A percentile compares a stretch with the other conserved stretches of the same genome.
Conservation (phyloP, 2,113 vertebrate species). For the Panurus biarmicus region DNA sequence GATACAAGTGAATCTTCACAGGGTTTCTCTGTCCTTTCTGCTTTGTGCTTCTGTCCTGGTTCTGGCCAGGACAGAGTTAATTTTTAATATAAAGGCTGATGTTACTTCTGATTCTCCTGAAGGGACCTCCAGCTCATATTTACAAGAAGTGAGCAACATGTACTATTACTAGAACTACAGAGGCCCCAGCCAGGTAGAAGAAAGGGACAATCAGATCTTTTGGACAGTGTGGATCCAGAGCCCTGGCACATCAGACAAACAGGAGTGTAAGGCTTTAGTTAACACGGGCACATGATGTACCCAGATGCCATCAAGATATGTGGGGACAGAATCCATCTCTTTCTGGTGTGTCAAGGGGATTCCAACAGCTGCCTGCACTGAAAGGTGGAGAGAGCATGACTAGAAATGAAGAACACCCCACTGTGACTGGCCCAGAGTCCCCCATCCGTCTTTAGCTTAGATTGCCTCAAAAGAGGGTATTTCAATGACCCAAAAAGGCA, state of each 20-base stretch:
- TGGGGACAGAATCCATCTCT: neutral
- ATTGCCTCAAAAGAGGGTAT: neutral
- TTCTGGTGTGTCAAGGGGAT: neutral
- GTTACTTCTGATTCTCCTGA: neutral
- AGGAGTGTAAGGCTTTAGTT: neutral
- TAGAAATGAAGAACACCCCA: neutral
- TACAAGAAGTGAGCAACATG: neutral
- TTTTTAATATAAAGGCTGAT: neutral
- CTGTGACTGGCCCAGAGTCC: neutral
- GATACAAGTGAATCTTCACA: neutral
- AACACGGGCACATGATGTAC: fast-evolving
- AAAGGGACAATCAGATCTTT: neutral
- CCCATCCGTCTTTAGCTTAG: fast-evolving
- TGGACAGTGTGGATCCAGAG: neutral
- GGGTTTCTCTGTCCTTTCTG: neutral
- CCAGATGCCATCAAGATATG: neutral
- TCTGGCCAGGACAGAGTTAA: neutral
- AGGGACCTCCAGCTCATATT: neutral
- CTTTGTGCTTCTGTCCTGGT: neutral
- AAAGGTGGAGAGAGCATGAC: neutral
- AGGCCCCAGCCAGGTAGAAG: neutral
- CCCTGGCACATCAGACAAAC: neutral
- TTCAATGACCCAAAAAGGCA: neutral
- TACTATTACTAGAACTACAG: neutral
- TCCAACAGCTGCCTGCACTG: neutral